Evolutionary conservation across 2,797 vertebrate species (phyloP), one percentile per base, ranked within the genome.

Genomic region (Artibeus jamaicensis): DNA sequence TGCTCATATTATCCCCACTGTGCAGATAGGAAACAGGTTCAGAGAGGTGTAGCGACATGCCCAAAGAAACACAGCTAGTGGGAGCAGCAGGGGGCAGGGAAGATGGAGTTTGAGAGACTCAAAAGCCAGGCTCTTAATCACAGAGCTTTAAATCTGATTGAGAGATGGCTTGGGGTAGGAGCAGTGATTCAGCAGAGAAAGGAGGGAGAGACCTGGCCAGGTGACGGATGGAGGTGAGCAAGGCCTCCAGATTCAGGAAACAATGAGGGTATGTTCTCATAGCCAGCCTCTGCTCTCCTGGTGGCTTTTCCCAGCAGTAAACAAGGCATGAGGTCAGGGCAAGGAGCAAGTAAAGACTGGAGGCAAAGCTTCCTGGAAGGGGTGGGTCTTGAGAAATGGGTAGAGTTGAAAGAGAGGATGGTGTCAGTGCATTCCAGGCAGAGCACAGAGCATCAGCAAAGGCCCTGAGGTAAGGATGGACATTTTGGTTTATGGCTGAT

Each of bases 81-180:
- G n/a, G 0, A 9, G 4, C 0, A 9, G 4, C 0, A 24, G 24
- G 53, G 21, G 2, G 39, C 39, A 7, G 5, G 42, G 2, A 26
- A 85, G 34, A 55, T 92, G 73, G 59, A 82, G 9, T 86, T 48
- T 73, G 59, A 90, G 86, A 93, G 53, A 44, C 44, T 67, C 46
- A 74, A n/a, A 83, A 93, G 42, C 67, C 39, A 70, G 57, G 32
- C 86, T 95, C 15, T 79, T 71, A 78, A 62, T 79, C 48, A 79
- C 71, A 89, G 57, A 91, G 62, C 53, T 77, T 74, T 96, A 93
- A 93, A 67, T 67, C 42, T 71, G 76, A 77, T 88, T 70, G 76
- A 86, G 71, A 91, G 39, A 55, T 85, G 76, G 8, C 7, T 9
- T 53, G 21, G 26, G 50, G 21, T 76, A 26, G 39, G 74, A n/a